Evolutionary conservation across 2,113 vertebrate species (phyloP).

Genomic region (Cynocephalus volans): DNA sequence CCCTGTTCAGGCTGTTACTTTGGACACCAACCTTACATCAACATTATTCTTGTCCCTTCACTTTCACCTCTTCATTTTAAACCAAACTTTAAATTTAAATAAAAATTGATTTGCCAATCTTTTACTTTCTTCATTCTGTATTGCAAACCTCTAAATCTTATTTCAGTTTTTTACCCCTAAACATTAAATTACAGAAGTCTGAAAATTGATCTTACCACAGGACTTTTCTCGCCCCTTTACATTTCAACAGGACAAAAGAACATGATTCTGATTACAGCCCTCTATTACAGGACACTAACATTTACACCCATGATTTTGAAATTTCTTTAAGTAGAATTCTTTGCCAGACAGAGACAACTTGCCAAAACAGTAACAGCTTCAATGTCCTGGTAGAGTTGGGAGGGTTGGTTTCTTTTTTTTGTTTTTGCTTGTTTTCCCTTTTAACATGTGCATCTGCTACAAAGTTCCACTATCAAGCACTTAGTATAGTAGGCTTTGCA

Average conservation of each 20-base stretch:
- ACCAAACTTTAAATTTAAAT: conserved; percentile 35
- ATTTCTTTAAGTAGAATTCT: conserved; percentile 61
- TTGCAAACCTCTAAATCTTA: conserved; percentile 14
- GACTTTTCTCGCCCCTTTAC: background rate
- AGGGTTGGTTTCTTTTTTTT: background rate
- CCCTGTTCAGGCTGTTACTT: background rate
- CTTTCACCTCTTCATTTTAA: conserved; percentile 50
- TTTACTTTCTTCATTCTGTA: conserved; percentile 34
- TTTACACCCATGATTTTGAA: background rate
- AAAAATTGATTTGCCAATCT: conserved; percentile 9
- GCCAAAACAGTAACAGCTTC: conserved; percentile 21
- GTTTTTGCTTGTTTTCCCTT: background rate
- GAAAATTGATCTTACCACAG: conserved; percentile 51
- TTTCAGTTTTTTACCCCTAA: conserved; percentile 5
- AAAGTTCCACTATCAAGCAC: background rate
- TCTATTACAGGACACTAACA: background rate
- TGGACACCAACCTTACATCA: conserved; percentile 28
- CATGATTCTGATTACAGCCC: conserved; percentile 20
- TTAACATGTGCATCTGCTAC: background rate
- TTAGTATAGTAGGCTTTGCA: background rate
- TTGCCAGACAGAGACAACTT: conserved; percentile 16
- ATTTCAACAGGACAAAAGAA: background rate
- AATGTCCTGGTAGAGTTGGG: background rate
- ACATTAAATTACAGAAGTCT: conserved; percentile 37
- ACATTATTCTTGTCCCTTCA: background rate